Evolutionary conservation across 2,888 invertebrate genomes (phyloP).

Genomic region (Perdita meconis): DNA sequence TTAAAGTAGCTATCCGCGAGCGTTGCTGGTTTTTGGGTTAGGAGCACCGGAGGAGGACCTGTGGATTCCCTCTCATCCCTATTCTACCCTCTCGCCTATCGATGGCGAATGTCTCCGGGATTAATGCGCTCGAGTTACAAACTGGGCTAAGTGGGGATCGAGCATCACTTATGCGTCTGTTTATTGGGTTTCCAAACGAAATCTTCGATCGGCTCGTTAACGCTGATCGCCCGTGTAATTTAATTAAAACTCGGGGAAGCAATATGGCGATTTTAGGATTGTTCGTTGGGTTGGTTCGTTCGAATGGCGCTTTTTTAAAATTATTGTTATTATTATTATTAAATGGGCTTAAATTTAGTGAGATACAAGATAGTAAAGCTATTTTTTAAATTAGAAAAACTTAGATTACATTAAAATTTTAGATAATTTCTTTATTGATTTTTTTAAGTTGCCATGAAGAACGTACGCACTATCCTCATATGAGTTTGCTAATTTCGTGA

Average conservation of each 20-base stretch:
- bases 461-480: no score
- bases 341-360: no score
- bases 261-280: neutral
- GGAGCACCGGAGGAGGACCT: constrained; percentile 29
- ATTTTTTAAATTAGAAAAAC: no score
- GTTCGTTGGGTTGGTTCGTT: no score
- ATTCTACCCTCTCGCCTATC: constrained; percentile 1
- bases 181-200: constrained; percentile 27
- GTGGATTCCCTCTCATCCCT: constrained; percentile 22
- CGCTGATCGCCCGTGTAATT: neutral
- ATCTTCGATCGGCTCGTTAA: neutral
- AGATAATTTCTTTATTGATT: no score
- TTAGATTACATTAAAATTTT: no score
- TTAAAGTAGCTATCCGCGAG: constrained; percentile 52
- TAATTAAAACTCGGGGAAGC: constrained; percentile 9
- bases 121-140: constrained; percentile 49
- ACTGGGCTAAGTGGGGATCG: constrained; percentile 45
- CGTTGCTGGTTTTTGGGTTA: constrained; percentile 18
- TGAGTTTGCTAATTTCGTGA: no score
- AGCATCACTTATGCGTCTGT: neutral
- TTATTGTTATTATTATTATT: no score
- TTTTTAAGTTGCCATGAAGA: no score
- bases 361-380: no score
- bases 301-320: no score
- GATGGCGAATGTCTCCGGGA: constrained; percentile 57